Evolutionary conservation across 2,113 vertebrate species (phyloP).

Genomic region (Miniopterus natalensis): DNA sequence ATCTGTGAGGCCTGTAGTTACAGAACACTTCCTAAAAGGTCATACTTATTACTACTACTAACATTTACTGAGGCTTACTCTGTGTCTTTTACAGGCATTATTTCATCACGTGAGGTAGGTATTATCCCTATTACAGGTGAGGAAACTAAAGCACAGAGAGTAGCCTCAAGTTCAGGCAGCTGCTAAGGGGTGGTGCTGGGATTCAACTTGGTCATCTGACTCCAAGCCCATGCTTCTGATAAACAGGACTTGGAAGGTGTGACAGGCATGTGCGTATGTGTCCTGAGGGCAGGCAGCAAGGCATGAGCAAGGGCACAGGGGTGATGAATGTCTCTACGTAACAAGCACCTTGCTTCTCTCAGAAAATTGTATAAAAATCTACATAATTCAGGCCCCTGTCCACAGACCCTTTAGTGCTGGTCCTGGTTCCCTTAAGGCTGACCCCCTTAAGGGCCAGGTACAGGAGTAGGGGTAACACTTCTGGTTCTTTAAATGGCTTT

Average conservation of each 20-base stretch:
- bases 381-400: background rate
- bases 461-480: background rate
- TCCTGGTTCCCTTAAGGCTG: background rate
- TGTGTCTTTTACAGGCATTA: background rate
- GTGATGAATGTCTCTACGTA: background rate
- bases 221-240: background rate
- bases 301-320: background rate
- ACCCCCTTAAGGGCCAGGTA: background rate
- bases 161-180: background rate
- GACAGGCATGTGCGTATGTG: background rate
- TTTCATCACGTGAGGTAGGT: too few species aligned
- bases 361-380: background rate
- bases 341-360: background rate
- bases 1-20: background rate
- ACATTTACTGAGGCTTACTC: background rate
- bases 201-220: background rate
- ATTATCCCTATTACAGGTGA: background rate
- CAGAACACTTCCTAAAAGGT: background rate
- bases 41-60: background rate
- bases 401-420: accelerated
- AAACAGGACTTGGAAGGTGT: background rate
- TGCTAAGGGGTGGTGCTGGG: background rate
- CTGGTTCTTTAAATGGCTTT: slow-evolving; percentile 10
- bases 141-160: background rate
- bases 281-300: background rate